phyloP scores from a whole-genome alignment of 2,113 vertebrate genomes.

The Megaceryle torquata region DNA sequence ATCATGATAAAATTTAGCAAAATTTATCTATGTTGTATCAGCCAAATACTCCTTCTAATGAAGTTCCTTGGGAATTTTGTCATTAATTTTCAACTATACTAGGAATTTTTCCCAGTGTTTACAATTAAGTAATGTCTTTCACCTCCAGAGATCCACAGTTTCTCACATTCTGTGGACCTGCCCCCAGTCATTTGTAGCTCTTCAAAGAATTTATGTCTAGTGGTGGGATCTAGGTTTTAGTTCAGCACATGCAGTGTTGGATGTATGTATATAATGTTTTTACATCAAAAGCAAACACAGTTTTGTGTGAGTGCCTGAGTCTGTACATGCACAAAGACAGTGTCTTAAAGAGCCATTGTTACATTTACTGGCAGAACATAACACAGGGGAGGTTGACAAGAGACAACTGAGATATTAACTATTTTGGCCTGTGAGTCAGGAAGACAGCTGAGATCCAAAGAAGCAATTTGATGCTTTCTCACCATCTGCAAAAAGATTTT shows the following conservation, averaged over 20 bases:
- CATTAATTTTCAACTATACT: constrained; percentile 5
- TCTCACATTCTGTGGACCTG: background rate
- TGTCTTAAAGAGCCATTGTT: background rate
- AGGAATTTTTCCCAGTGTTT: constrained; percentile 5
- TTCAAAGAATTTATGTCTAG: background rate
- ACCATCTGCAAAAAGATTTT: constrained; percentile 29
- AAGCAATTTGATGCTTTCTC: background rate
- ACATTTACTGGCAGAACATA: background rate
- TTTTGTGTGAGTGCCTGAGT: background rate
- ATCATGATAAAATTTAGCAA: constrained; percentile 4
- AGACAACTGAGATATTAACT: background rate
- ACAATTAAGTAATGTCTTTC: background rate
- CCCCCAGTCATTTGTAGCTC: background rate
- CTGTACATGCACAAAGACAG: background rate
- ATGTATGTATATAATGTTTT: background rate
- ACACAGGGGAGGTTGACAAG: accelerated
- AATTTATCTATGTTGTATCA: background rate
- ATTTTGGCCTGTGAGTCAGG: background rate
- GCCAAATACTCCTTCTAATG: background rate
- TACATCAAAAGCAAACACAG: background rate
- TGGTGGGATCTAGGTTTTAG: background rate
- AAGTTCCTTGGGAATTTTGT: constrained; percentile 3
- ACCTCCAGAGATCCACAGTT: background rate
- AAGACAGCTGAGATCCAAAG: constrained; percentile 1
- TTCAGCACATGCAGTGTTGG: background rate